A percentile compares a stretch with the other conserved stretches of the same genome.
These are phyloP conservation scores for Metacarcinus magister DNA, from an alignment of 2,888 invertebrate species.

Conservation along the genomic window DNA sequence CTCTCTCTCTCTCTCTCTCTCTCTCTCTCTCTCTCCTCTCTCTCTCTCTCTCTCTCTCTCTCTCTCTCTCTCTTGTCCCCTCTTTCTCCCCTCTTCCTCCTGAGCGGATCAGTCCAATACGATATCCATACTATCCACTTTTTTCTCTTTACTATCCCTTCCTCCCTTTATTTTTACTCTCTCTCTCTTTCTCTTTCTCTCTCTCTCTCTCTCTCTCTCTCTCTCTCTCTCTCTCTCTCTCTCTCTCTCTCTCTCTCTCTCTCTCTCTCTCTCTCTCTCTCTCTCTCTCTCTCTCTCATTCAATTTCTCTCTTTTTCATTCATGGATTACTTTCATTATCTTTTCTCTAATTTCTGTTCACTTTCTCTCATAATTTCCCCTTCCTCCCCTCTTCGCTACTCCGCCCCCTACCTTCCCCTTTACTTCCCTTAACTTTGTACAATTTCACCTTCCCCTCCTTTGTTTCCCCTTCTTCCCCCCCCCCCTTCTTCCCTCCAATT, in stretches of 20 bases:
- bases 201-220: no score
- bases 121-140: not conserved
- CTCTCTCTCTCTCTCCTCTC: not conserved
- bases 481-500: not conserved
- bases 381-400: no score
- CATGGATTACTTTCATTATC: no score
- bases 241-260: not conserved
- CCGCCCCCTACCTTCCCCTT: not conserved
- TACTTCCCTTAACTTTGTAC: constrained; percentile 7
- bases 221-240: no score
- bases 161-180: no score
- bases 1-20: no score
- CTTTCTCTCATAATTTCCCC: not conserved
- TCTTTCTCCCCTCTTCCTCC: not conserved
- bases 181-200: no score
- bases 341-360: no score
- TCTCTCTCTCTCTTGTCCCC: not conserved
- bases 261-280: not conserved
- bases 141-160: not conserved
- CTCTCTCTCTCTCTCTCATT: not conserved
- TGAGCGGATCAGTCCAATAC: not conserved
- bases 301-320: not conserved
- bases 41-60: constrained; percentile 26
- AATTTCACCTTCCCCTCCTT: not conserved
- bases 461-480: not conserved